Percentiles rank a stretch among this genome's conserved stretches.
These are phyloP conservation scores for Pteria penguin DNA, from an alignment of 2,888 invertebrate species.

Conservation along the genomic window DNA sequence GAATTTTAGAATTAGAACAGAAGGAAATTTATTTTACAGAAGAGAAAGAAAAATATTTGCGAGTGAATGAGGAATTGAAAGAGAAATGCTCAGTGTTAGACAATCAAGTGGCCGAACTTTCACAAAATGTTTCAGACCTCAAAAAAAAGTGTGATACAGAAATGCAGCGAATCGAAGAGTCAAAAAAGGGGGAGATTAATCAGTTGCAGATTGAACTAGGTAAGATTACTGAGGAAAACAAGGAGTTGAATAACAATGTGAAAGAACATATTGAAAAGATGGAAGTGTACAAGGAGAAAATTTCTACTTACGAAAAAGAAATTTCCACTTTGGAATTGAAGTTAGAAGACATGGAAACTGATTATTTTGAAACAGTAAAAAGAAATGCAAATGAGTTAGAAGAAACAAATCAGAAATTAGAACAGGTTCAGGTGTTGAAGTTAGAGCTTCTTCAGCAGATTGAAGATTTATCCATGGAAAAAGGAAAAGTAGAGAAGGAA, in stretches of 20 bases:
- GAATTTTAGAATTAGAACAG: conserved; percentile 45
- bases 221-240: neutral
- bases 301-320: neutral
- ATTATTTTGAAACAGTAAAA: neutral
- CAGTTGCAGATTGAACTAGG: neutral
- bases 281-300: neutral
- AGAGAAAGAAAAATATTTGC: conserved; percentile 5
- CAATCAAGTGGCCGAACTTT: neutral
- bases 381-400: neutral
- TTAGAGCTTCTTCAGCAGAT: conserved; percentile 22
- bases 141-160: neutral
- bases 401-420: neutral
- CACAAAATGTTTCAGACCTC: neutral
- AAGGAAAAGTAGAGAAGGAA: conserved; percentile 28
- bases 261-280: conserved; percentile 12
- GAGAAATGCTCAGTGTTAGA: neutral
- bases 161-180: neutral
- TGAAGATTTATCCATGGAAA: conserved; percentile 47
- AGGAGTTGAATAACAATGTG: neutral
- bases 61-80: neutral
- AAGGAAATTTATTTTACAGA: conserved; percentile 44
- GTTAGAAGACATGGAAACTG: conserved; percentile 4
- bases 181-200: conserved; percentile 11
- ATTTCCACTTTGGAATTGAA: neutral
- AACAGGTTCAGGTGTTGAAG: neutral